Evolutionary conservation across 2,797 vertebrate species (phyloP).

Genomic region (Cynopterus sphinx): DNA sequence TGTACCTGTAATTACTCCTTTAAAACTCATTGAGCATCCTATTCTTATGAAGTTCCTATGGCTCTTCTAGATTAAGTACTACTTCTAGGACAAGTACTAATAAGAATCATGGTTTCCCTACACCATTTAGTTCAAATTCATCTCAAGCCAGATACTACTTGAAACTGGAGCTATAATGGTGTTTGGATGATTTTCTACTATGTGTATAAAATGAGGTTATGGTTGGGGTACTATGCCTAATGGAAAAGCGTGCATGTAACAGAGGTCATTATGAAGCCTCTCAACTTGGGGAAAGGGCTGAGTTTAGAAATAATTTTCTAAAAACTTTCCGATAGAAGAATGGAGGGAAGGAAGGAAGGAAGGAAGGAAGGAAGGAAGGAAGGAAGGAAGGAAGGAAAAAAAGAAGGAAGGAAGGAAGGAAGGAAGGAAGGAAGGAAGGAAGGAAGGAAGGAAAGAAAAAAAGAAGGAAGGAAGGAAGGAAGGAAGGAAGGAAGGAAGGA

Average conservation of each 20-base stretch:
- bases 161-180: background rate
- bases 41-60: background rate
- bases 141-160: background rate
- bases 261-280: background rate
- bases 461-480: background rate
- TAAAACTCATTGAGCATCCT: background rate
- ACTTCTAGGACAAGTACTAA: background rate
- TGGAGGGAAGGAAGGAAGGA: background rate
- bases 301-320: conserved; percentile 14
- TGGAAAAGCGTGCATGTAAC: background rate
- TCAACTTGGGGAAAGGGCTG: background rate
- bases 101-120: background rate
- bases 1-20: background rate
- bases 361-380: background rate
- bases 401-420: background rate
- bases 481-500: background rate
- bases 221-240: background rate
- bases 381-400: background rate
- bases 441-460: background rate
- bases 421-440: background rate
- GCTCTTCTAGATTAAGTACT: background rate
- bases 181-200: background rate
- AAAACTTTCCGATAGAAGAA: background rate
- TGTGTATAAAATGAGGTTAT: background rate
- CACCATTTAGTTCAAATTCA: background rate